These are phyloP conservation scores for Pelosia muscerda DNA, from an alignment of 2,888 invertebrate genomes.

Conservation along the genomic window DNA sequence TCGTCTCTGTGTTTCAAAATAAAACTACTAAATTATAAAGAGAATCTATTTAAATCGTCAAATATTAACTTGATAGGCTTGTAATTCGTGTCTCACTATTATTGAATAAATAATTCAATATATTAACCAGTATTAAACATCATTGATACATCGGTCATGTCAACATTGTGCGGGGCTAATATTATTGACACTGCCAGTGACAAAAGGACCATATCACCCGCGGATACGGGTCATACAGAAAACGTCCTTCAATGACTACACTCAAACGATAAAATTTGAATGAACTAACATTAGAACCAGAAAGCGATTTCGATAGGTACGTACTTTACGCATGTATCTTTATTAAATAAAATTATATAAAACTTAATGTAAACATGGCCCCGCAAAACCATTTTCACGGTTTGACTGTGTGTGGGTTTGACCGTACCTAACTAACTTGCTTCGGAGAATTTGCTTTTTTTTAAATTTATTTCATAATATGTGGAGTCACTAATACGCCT, in stretches of 20 bases:
- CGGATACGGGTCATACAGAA: background rate
- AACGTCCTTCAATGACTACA: background rate
- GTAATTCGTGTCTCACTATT: constrained; percentile 77
- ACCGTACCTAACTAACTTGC: too few relatives aligned
- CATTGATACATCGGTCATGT: constrained; percentile 32
- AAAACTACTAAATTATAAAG: constrained; percentile 66
- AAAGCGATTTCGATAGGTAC: background rate
- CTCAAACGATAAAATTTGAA: background rate
- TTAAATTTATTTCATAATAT: too few relatives aligned
- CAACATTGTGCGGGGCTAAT: constrained; percentile 17
- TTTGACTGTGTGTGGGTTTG: too few relatives aligned
- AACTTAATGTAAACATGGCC: too few relatives aligned
- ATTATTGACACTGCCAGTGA: constrained; percentile 6
- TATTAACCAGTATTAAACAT: constrained; percentile 54
- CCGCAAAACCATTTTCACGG: too few relatives aligned
- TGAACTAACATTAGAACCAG: background rate
- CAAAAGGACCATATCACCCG: background rate
- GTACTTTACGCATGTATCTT: too few relatives aligned
- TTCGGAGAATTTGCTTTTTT: too few relatives aligned
- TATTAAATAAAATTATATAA: too few relatives aligned
- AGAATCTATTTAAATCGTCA: constrained; percentile 81
- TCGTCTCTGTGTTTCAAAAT: constrained; percentile 13
- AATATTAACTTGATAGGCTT: constrained; percentile 78
- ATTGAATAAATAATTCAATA: constrained; percentile 70
- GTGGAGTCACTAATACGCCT: too few relatives aligned